Evolutionary conservation across 2,797 vertebrate genomes (phyloP).

Genomic region (Meda fulgida): DNA sequence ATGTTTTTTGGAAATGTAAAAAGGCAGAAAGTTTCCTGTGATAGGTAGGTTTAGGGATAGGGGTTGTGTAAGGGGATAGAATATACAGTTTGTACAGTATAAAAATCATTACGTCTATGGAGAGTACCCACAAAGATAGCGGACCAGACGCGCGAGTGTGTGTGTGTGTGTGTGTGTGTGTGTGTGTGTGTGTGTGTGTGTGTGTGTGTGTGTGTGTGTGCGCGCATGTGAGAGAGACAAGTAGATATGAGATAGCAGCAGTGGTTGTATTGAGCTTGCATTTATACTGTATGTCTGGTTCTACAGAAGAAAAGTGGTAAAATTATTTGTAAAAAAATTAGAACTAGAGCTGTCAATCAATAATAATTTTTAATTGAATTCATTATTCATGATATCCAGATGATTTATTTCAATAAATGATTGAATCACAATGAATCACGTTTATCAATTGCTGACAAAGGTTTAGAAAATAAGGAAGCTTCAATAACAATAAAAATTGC

Average conservation of each 20-base stretch:
- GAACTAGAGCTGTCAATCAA: neutral
- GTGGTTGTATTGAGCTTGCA: neutral
- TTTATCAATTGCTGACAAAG: neutral
- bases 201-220: conserved; percentile 24
- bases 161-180: conserved; percentile 26
- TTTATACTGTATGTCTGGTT: conserved; percentile 1
- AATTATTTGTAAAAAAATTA: neutral
- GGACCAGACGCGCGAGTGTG: too few species aligned
- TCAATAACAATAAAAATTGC: neutral
- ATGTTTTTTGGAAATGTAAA: too few species aligned
- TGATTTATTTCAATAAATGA: neutral
- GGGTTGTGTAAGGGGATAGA: too few species aligned
- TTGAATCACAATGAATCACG: neutral
- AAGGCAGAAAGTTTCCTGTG: too few species aligned
- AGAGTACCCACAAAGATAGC: too few species aligned
- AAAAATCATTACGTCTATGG: too few species aligned
- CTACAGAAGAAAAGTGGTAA: neutral
- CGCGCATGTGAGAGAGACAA: conserved; percentile 15
- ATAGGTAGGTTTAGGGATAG: too few species aligned
- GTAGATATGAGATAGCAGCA: neutral
- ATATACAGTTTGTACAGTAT: too few species aligned
- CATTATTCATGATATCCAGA: neutral
- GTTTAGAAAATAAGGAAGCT: neutral
- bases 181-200: conserved; percentile 30
- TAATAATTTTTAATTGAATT: neutral